phyloP scores from a whole-genome alignment of 2,797 vertebrate species.

The Phrynocephalus guinanensis region DNA sequence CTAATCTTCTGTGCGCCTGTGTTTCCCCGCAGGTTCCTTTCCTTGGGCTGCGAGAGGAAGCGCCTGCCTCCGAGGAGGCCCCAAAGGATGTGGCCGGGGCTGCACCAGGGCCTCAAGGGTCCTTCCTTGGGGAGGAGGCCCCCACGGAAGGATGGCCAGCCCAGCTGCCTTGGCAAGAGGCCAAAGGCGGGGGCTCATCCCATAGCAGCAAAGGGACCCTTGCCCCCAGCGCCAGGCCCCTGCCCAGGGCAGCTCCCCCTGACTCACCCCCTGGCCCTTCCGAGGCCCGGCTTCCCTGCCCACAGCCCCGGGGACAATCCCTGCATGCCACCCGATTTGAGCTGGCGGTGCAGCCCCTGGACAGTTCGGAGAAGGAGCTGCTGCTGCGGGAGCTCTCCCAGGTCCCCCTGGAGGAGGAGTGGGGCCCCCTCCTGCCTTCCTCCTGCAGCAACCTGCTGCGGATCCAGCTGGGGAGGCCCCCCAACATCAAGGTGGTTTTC shows the following conservation, averaged over 20 bases:
- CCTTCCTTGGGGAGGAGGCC: background rate
- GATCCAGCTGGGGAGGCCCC: accelerated
- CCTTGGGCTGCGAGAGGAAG: too few species aligned
- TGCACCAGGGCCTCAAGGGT: background rate
- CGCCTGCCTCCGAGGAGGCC: background rate
- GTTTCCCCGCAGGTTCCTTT: too few species aligned
- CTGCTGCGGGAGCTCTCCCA: conserved; percentile 2
- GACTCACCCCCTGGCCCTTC: accelerated
- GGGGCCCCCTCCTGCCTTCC: accelerated
- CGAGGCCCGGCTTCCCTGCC: background rate
- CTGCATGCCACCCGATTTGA: accelerated
- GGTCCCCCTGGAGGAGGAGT: accelerated
- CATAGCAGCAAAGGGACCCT: background rate
- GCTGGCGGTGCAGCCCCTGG: background rate
- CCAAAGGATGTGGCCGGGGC: background rate
- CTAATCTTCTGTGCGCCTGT: too few species aligned
- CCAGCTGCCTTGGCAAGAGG: background rate
- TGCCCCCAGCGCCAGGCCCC: too few species aligned
- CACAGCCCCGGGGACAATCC: accelerated
- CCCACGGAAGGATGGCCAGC: background rate
- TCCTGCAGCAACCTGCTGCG: background rate
- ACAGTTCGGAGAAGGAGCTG: background rate
- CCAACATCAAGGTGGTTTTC: accelerated
- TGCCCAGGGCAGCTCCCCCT: too few species aligned
- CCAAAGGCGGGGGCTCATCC: accelerated